Conservation (phyloP, 2,888 invertebrate genomes). For the Drosophila pullipes region DNA sequence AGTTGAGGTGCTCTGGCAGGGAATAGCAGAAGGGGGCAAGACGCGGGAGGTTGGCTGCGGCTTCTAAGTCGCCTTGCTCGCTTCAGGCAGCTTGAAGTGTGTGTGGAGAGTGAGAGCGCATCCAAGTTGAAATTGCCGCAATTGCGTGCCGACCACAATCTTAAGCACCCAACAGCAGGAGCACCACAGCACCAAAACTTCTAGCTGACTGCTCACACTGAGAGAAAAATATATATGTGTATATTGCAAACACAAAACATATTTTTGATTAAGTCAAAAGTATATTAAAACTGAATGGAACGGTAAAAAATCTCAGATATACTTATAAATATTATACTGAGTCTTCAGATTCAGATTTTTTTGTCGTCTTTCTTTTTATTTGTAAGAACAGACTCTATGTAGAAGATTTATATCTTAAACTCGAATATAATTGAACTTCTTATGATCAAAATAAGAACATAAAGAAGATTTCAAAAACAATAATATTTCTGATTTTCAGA, state of each 20-base stretch:
- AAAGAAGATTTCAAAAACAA: not conserved
- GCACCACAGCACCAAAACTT: slow-evolving; percentile 51
- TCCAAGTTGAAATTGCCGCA: slow-evolving; percentile 77
- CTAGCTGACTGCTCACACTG: slow-evolving; percentile 49
- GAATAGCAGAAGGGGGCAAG: not conserved
- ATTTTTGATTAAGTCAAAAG: not conserved
- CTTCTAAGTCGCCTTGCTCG: slow-evolving; percentile 27
- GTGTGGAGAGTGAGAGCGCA: slow-evolving; percentile 37
- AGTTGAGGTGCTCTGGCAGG: slow-evolving; percentile 20
- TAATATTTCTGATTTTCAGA: not conserved
- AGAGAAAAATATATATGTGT: not conserved
- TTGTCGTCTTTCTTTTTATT: fast-evolving
- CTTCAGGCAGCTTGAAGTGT: slow-evolving; percentile 38
- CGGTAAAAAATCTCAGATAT: not conserved
- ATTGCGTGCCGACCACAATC: slow-evolving; percentile 79
- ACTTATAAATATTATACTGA: not conserved
- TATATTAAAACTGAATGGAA: too few relatives aligned
- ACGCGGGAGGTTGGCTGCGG: not conserved
- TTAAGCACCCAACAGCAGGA: slow-evolving; percentile 53
- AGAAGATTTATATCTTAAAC: not conserved
- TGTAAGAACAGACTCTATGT: too few relatives aligned
- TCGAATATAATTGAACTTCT: not conserved
- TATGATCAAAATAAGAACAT: not conserved
- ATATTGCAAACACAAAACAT: not conserved
- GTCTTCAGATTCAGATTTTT: not conserved